Conservation (phyloP, 1,140 invertebrate species). For the Episyrphus balteatus region DNA sequence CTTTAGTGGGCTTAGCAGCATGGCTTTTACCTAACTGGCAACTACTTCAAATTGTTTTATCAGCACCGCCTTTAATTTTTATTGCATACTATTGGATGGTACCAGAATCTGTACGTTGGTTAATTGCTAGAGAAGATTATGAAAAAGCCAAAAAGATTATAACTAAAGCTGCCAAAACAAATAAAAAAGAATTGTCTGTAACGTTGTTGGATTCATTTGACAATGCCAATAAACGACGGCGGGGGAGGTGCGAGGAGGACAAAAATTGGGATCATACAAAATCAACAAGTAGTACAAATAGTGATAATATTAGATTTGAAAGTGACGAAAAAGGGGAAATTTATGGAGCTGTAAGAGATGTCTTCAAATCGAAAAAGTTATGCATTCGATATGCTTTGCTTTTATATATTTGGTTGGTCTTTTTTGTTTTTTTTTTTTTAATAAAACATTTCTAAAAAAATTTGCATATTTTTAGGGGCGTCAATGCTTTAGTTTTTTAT, state of each 20-base stretch:
- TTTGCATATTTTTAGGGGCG: conserved; percentile 40
- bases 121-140: conserved; percentile 42
- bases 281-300: neutral
- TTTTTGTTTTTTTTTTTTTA: neutral
- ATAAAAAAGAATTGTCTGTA: conserved; percentile 41
- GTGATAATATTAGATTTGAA: neutral
- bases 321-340: conserved; percentile 17
- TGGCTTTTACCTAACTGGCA: conserved; percentile 49
- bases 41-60: conserved; percentile 45
- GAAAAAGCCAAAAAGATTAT: conserved; percentile 44
- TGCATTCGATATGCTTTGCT: conserved; percentile 38
- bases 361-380: conserved; percentile 39
- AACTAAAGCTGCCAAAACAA: conserved; percentile 41
- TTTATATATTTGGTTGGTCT: conserved; percentile 42
- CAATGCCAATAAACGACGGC: neutral
- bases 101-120: conserved; percentile 53
- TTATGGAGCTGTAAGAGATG: conserved; percentile 32
- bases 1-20: conserved; percentile 45
- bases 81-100: conserved; percentile 48
- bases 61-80: conserved; percentile 44
- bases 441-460: neutral
- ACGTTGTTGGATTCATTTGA: conserved; percentile 31
- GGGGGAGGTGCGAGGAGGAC: neutral
- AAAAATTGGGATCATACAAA: neutral
- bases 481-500: conserved; percentile 60